Evolutionary conservation across 53 echinoderm and acorn worm species (phyloP).

Genomic region (Stichopus horrens): DNA sequence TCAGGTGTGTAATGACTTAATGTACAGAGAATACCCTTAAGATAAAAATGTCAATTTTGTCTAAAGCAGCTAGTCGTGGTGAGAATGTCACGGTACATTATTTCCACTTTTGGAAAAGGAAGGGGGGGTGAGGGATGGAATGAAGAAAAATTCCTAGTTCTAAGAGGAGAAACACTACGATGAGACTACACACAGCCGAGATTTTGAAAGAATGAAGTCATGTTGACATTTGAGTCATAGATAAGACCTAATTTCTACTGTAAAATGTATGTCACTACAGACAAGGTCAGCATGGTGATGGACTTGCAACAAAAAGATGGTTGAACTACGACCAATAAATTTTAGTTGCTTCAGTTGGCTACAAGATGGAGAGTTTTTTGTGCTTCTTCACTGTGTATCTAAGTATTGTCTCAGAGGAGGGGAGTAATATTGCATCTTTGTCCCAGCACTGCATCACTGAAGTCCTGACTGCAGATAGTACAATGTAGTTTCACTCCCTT

Average conservation of each 20-base stretch:
- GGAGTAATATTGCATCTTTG: no score
- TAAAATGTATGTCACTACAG: neutral
- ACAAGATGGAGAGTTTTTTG: no score
- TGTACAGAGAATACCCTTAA: conserved; percentile 26
- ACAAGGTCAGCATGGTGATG: neutral
- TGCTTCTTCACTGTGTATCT: no score
- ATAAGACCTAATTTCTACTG: neutral
- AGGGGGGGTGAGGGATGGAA: neutral
- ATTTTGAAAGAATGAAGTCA: neutral
- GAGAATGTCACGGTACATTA: conserved; percentile 29
- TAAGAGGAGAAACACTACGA: neutral
- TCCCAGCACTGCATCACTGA: no score
- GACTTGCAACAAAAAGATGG: neutral
- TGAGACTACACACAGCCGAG: neutral
- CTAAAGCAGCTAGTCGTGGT: conserved; percentile 17
- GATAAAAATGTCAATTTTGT: conserved; percentile 42
- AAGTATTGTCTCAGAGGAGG: no score
- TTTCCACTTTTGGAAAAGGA: neutral
- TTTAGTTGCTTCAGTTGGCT: no score
- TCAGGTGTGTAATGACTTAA: conserved; percentile 40
- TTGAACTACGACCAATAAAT: neutral
- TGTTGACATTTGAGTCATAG: conserved; percentile 6
- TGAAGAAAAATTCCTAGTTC: neutral
- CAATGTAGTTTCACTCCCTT: no score
- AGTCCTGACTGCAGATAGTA: no score